Evolutionary conservation across 2,797 vertebrate genomes (phyloP).

Genomic region (Myotis pilosus): DNA sequence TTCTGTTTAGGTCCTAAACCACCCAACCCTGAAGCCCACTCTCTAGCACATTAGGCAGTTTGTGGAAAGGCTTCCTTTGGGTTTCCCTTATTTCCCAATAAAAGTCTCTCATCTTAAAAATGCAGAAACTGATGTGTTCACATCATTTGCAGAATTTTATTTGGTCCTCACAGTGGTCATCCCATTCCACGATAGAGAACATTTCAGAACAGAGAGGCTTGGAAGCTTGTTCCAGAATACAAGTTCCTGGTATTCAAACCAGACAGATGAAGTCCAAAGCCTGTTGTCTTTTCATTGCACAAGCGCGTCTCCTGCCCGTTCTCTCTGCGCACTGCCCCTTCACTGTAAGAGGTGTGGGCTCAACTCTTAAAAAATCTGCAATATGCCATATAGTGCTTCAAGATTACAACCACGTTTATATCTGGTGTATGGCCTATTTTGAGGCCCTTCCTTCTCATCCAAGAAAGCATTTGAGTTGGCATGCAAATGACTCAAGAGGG

Average conservation of each 20-base stretch:
- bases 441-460: background rate
- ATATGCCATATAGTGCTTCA: background rate
- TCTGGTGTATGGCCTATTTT: background rate
- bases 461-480: background rate
- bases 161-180: background rate
- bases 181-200: background rate
- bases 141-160: background rate
- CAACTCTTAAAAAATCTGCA: background rate
- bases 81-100: background rate
- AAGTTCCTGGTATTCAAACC: background rate
- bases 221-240: background rate
- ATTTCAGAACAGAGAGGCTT: background rate
- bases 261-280: background rate
- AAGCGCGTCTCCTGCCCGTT: rapidly evolving
- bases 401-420: background rate
- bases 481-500: background rate
- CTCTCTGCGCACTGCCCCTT: background rate
- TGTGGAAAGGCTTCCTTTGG: background rate
- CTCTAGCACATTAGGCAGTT: background rate
- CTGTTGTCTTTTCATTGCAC: background rate
- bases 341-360: rapidly evolving
- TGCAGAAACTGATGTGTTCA: background rate
- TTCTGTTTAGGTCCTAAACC: background rate
- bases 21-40: rapidly evolving
- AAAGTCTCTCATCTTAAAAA: background rate